Conservation (phyloP, 2,888 invertebrate species). For the Caenorhabditis sulstoni region DNA sequence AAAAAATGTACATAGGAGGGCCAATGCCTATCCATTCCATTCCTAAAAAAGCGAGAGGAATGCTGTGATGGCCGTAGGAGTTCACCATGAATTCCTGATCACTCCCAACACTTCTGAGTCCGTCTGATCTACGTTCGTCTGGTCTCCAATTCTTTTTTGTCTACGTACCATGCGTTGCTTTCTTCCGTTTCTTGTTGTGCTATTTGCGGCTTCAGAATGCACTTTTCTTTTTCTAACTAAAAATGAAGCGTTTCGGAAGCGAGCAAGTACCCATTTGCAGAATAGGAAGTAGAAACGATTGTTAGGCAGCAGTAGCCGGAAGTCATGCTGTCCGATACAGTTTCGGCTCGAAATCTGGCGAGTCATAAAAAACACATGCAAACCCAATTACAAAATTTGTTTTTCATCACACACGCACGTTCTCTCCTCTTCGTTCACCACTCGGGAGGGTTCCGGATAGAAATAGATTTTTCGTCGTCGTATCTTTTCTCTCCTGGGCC, state of each 20-base stretch:
- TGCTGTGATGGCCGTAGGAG: constrained; percentile 49
- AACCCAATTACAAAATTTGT: constrained; percentile 28
- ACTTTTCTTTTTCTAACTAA: background rate
- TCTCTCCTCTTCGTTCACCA: constrained; percentile 6
- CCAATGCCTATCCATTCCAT: constrained; percentile 23
- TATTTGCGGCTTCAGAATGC: no score
- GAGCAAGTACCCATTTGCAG: background rate
- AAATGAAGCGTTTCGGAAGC: constrained; percentile 13
- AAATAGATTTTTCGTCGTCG: background rate
- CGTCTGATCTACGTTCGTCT: constrained; percentile 45
- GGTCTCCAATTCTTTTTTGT: constrained; percentile 10
- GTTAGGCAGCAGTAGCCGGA: no score
- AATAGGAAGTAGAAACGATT: no score
- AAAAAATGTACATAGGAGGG: constrained; percentile 16
- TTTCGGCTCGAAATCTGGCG: no score
- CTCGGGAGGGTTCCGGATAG: constrained; percentile 1
- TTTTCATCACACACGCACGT: constrained; percentile 10
- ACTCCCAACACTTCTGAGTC: constrained; percentile 29
- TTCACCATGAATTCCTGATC: constrained; percentile 62
- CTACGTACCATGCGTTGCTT: background rate
- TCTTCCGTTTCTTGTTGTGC: background rate
- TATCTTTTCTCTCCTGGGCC: background rate
- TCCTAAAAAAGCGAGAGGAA: constrained; percentile 22
- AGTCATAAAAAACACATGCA: constrained; percentile 2
- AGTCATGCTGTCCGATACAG: no score